A percentile compares a stretch with the other conserved stretches of the same genome.
Evolutionary conservation across 1,140 invertebrate genomes (phyloP).

Genomic region (Drosophila repletoides): DNA sequence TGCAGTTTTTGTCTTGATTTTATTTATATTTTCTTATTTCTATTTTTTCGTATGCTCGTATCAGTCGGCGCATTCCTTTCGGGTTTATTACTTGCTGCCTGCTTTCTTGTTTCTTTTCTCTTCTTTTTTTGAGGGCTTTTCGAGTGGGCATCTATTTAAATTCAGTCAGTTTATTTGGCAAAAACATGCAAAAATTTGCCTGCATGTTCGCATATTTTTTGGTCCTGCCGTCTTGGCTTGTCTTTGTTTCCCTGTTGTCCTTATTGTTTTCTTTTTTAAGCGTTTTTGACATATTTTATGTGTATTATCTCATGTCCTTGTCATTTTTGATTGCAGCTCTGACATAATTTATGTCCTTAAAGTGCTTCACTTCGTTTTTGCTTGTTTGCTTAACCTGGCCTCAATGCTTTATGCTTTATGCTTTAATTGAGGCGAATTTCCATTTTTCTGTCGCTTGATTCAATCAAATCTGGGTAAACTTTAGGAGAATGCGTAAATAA

Average conservation of each 20-base stretch:
- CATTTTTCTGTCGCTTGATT: background rate
- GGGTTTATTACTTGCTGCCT: conserved; percentile 65
- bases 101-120: conserved; percentile 24
- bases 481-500: background rate
- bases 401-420: too few relatives aligned
- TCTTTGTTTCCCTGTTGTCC: background rate
- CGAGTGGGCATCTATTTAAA: conserved; percentile 43
- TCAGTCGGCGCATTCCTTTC: conserved; percentile 59
- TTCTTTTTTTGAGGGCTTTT: conserved; percentile 7
- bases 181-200: conserved; percentile 62
- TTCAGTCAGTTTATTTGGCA: conserved; percentile 73
- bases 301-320: conserved; percentile 62
- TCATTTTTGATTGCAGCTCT: conserved; percentile 42
- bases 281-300: conserved; percentile 63
- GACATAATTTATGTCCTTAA: conserved; percentile 70
- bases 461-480: too few relatives aligned
- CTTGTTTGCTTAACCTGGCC: background rate
- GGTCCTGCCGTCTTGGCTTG: conserved; percentile 13
- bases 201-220: conserved; percentile 2
- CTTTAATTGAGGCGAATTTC: conserved; percentile 25
- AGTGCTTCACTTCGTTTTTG: conserved; percentile 31
- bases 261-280: background rate
- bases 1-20: conserved; percentile 49
- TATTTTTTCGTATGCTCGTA: conserved; percentile 24
- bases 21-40: conserved; percentile 42